These are phyloP conservation scores for Protomyctophum bolini DNA, from an alignment of 2,113 vertebrate species.

Conservation along the genomic window DNA sequence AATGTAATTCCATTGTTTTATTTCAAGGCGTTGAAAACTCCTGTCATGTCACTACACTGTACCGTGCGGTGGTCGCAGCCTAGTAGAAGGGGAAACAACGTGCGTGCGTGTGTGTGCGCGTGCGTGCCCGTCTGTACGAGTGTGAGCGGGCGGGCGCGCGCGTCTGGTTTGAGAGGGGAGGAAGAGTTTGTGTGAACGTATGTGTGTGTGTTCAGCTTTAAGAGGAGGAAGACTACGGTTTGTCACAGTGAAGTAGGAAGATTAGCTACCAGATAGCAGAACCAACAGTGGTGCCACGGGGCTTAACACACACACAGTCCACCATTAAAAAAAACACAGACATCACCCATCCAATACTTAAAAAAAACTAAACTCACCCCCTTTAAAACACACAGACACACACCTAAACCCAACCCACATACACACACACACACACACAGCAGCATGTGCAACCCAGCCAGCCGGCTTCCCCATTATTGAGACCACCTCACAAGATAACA, in stretches of 20 bases:
- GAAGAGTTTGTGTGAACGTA: conserved; percentile 25
- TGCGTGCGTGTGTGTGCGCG: conserved; percentile 48
- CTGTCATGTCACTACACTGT: neutral
- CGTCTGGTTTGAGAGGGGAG: neutral
- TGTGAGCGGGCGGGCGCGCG: neutral
- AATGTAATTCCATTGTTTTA: conserved; percentile 22
- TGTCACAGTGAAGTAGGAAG: conserved; percentile 78
- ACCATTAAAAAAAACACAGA: conserved; percentile 47
- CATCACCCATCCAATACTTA: conserved; percentile 12
- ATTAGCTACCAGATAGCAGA: conserved; percentile 85
- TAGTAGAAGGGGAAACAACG: conserved; percentile 30
- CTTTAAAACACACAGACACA: conserved; percentile 47
- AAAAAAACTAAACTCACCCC: conserved; percentile 53
- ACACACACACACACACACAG: conserved; percentile 2
- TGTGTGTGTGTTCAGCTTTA: conserved; percentile 80
- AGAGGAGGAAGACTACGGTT: conserved; percentile 80
- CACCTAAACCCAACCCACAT: conserved; percentile 60
- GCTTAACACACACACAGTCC: conserved; percentile 66
- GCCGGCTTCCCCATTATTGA: conserved; percentile 70
- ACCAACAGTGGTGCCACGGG: conserved; percentile 78
- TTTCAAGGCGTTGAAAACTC: conserved; percentile 42
- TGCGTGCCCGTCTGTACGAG: conserved; percentile 38
- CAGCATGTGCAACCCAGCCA: conserved; percentile 63
- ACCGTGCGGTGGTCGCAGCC: conserved; percentile 19
- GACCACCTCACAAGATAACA: conserved; percentile 59